Base-by-base conservation (phyloP, 2,113 vertebrate genomes). In the Macquaria australasica region DNA sequence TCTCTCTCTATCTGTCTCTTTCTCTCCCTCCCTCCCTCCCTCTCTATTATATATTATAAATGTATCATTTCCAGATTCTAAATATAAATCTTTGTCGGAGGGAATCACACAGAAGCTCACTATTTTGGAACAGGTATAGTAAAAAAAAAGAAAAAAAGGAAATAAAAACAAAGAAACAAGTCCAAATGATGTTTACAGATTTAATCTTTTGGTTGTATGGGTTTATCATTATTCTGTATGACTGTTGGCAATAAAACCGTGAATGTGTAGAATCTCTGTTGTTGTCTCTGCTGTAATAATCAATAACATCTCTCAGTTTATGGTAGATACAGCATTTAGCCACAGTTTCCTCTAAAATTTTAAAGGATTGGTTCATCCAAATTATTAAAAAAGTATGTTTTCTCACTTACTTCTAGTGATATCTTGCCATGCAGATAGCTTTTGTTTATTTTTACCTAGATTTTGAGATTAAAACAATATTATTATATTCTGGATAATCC, bases 221-320 rank as follows among this genome's bases (percentile, higher is more conserved):
- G 90, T 95, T 93, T 87, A 90, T 92, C 93, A 91, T 96, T 89
- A 72, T 64, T 94, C 91, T 96, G 85, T 95, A 94, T 92, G 93
- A 95, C 92, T 94, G 92, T 93, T 96, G 95, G 94, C 95, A 97
- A 96, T 96, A 96, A 97, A 95, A 95, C 87, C 64, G 95, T 91
- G 92, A 91, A 93, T 79, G 88, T 88, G 87, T 91, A 84, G 84
- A 91, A 87, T 55, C 51, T 58, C 50, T 74, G 21, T 64, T 73
- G 34, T 82, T 78, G 11, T 82, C 73, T 88, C 16, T 72, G 67
- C 25, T 85, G 12, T 77, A 60, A 62, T 50, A n/a, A 31, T 63
- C 4, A 0, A 6, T 15, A 37, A 48, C 43, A 62, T 18, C 34
- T 73, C 70, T 67, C 23, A 39, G 16, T 64, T 67, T 59, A 31